phyloP scores from a whole-genome alignment of 35 echinoderm and acorn worm genomes.

The Lytechinus pictus region DNA sequence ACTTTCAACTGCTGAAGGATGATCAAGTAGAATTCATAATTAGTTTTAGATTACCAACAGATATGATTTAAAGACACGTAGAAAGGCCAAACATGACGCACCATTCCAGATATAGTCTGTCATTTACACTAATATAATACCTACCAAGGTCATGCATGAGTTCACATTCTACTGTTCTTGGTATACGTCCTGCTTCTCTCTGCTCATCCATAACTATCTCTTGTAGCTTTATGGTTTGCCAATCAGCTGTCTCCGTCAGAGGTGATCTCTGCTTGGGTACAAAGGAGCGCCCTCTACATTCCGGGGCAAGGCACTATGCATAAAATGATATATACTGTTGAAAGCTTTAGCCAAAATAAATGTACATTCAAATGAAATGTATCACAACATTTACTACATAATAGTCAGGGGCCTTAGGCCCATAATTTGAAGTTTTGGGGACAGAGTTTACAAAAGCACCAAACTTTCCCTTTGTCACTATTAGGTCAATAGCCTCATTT shows the following conservation, averaged over 20 bases:
- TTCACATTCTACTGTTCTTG: slow-evolving; percentile 97
- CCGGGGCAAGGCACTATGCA: slow-evolving; percentile 77
- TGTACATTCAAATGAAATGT: no score
- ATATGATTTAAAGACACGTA: not conserved
- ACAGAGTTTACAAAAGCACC: no score
- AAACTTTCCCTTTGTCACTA: no score
- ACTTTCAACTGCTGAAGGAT: not conserved
- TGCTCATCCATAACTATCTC: slow-evolving; percentile 96
- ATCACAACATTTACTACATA: no score
- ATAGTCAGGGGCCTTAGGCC: no score
- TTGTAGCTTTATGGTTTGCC: slow-evolving; percentile 90
- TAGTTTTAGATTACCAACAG: not conserved
- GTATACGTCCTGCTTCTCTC: slow-evolving; percentile 91
- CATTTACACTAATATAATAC: not conserved
- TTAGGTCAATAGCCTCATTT: no score
- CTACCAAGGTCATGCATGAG: slow-evolving; percentile 89
- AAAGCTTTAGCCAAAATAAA: no score
- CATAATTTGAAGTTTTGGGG: no score
- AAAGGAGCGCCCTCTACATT: slow-evolving; percentile 85
- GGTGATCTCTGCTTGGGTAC: slow-evolving; percentile 74
- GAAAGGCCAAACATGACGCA: not conserved
- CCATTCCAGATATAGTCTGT: not conserved
- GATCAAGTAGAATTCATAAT: not conserved
- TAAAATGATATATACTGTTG: not conserved
- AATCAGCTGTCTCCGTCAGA: slow-evolving; percentile 89